Percentiles rank a stretch among this genome's conserved stretches.
phyloP scores from a whole-genome alignment of 64 coral and sea anemone genomes.

The Montipora capricornis region DNA sequence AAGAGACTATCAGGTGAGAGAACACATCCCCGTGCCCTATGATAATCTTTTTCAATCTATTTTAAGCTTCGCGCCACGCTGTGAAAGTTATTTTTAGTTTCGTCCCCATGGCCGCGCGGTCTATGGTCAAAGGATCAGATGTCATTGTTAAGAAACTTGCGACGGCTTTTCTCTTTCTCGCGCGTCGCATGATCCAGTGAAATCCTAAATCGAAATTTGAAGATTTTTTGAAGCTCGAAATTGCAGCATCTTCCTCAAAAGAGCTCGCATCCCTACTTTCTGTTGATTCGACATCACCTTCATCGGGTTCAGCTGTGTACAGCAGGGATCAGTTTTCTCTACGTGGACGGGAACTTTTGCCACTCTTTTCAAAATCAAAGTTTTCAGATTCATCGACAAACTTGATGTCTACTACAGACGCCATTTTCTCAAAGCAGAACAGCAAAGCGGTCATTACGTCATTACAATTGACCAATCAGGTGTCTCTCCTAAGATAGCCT shows the following conservation, averaged over 20 bases:
- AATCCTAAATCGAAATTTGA: too few species aligned
- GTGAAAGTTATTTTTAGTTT: too few species aligned
- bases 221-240: not conserved
- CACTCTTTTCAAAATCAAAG: not conserved
- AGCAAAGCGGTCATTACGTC: not conserved
- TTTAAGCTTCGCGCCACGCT: too few species aligned
- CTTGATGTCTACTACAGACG: not conserved
- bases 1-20: too few species aligned
- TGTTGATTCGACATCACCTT: conserved; percentile 8
- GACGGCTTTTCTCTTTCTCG: too few species aligned
- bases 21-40: too few species aligned
- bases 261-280: not conserved
- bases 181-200: too few species aligned
- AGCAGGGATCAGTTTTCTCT: not conserved
- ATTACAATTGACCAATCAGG: conserved; percentile 6
- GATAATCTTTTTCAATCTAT: too few species aligned
- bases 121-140: too few species aligned
- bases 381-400: not conserved
- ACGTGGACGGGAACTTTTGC: not conserved
- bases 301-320: conserved; percentile 14
- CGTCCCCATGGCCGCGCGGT: too few species aligned
- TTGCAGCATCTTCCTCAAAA: too few species aligned
- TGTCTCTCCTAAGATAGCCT: conserved; percentile 6
- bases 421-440: not conserved
- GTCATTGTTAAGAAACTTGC: too few species aligned